Base-by-base conservation (phyloP, 2,797 vertebrate genomes). In the Micropoecilia bifurca region DNA sequence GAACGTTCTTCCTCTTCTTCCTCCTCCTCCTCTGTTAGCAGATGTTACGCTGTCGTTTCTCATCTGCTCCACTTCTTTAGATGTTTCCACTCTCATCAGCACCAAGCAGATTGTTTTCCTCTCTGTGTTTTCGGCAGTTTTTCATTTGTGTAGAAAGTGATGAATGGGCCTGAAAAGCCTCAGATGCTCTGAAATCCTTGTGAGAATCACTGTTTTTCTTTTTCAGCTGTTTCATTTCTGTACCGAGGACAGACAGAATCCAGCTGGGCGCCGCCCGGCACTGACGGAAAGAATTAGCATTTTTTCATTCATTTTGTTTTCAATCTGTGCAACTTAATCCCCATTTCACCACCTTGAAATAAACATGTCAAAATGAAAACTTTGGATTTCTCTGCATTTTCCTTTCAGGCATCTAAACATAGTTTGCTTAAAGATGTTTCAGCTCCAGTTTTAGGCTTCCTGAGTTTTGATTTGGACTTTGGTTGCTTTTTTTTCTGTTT, bases 151-250 rank as follows among this genome's bases (percentile, higher is more conserved):
- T 81, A 68, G 84, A 84, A 81, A 85, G 33, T 88, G 84, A 91
- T 90, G 79, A n/a, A 87, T 93, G 78, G 85, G 86, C 80, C 86
- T 83, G 81, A 89, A 91, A 88, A 85, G 80, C 81, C 81, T 30
- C 10, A 76, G 74, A 75, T 59, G 36, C 75, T 75, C 76, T 66
- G 25, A 74, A 80, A 77, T 78, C 74, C 66, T 39, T 69, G 63
- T 81, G 81, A 73, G 68, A 82, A 46, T 87, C 73, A 33, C 57
- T 6, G 10, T 83, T 82, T 61, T 68, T 80, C 63, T 59, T 86
- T 86, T 85, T 81, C 80, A 84, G 43, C 73, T 71, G 63, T 83
- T 86, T 84, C 85, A 87, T 90, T 84, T 82, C 61, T 74, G 74
- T 13, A 80, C 74, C n/a, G 71, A 84, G 89, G 77, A 55, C 80